Evolutionary conservation across 2,888 invertebrate genomes (phyloP).

Genomic region (Dugesia japonica): DNA sequence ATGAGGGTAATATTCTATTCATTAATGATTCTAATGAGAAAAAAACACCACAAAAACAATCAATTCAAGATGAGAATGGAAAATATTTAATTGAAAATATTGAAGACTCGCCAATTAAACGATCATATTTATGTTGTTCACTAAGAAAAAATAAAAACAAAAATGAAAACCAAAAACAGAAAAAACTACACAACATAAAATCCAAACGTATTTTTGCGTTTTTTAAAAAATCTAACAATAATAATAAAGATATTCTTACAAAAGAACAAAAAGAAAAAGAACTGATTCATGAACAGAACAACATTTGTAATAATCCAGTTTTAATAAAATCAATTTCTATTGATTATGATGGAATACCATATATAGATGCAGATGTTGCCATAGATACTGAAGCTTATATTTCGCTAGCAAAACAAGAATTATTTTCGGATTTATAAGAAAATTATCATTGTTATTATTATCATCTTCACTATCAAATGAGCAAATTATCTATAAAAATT

Average conservation of each 20-base stretch:
- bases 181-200: neutral
- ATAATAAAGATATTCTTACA: no score
- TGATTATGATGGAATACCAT: conserved; percentile 6
- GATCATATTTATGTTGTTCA: neutral
- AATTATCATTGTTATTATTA: no score
- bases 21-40: no score
- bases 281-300: neutral
- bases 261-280: neutral
- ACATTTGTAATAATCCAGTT: neutral
- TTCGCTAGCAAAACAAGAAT: conserved; percentile 2
- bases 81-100: neutral
- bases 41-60: no score
- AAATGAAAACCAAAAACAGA: neutral
- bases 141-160: neutral
- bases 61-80: no score
- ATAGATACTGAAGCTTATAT: neutral
- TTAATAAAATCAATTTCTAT: neutral
- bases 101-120: neutral
- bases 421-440: neutral
- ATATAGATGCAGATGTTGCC: neutral
- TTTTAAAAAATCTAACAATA: neutral
- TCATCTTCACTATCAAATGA: no score
- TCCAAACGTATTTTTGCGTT: neutral
- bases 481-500: no score
- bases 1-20: no score